phyloP scores from a whole-genome alignment of 1,140 invertebrate genomes.

The Acarapis woodi region DNA sequence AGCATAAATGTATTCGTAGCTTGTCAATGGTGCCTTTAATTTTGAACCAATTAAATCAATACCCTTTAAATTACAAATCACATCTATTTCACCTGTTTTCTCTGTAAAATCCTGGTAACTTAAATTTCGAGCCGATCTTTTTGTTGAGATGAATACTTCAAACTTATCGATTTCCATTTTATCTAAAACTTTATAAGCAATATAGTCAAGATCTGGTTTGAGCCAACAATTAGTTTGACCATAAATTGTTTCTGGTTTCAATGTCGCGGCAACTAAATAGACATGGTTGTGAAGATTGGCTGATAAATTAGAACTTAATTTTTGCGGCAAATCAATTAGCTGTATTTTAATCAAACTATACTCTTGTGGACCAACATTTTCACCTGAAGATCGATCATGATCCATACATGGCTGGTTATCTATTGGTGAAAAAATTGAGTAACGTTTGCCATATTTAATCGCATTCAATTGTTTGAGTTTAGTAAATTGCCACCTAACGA shows the following conservation, averaged over 20 bases:
- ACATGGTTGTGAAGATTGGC: constrained; percentile 25
- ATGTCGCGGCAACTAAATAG: constrained; percentile 79
- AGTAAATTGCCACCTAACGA: constrained; percentile 85
- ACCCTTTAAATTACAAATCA: constrained; percentile 37
- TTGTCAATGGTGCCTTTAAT: constrained; percentile 51
- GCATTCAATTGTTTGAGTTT: constrained; percentile 60
- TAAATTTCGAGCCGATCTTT: constrained; percentile 73
- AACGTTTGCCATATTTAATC: constrained; percentile 84
- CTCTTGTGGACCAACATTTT: constrained; percentile 91
- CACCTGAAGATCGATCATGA: constrained; percentile 77
- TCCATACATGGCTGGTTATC: constrained; percentile 99
- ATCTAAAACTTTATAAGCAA: constrained; percentile 35
- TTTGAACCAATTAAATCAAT: constrained; percentile 38
- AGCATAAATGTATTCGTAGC: constrained; percentile 54
- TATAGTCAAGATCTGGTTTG: constrained; percentile 72
- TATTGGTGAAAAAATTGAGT: constrained; percentile 84
- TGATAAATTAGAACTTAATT: constrained; percentile 20
- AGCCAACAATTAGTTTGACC: constrained; percentile 99
- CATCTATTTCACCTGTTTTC: constrained; percentile 41
- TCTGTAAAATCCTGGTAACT: constrained; percentile 69
- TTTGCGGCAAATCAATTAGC: constrained; percentile 35
- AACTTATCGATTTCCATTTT: constrained; percentile 18
- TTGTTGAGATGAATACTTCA: constrained; percentile 65
- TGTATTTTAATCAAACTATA: constrained; percentile 92
- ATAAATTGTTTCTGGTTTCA: constrained; percentile 97